Conservation (phyloP, 2,888 invertebrate species). For the Aricia artaxerxes region DNA sequence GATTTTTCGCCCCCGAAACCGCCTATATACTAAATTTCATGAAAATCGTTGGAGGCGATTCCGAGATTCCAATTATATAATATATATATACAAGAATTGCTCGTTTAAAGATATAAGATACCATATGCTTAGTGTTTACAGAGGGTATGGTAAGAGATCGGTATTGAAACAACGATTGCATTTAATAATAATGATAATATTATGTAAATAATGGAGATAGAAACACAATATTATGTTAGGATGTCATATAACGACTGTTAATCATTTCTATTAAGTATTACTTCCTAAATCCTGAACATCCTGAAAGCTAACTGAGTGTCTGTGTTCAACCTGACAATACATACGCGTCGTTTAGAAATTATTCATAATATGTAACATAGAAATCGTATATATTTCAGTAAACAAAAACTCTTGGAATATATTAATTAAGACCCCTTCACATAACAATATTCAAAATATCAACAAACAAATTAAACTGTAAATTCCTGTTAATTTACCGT, state of each 20-base stretch:
- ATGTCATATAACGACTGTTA: not conserved
- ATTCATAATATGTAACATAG: no score
- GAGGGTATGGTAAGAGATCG: not conserved
- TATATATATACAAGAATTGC: no score
- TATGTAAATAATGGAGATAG: not conserved
- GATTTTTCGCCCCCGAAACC: no score
- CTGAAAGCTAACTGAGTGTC: no score
- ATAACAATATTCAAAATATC: constrained; percentile 13
- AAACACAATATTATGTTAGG: not conserved
- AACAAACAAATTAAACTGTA: constrained; percentile 10
- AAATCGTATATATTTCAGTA: not conserved
- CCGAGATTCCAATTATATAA: no score
- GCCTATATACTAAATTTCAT: no score
- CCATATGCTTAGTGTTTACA: not conserved
- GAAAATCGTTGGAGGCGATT: no score
- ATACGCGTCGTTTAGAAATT: no score
- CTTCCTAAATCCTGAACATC: no score
- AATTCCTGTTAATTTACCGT: constrained; percentile 14
- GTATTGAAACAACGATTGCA: not conserved
- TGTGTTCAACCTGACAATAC: no score
- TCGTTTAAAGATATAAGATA: no score
- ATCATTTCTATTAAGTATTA: no score
- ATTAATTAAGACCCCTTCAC: not conserved
- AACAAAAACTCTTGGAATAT: not conserved
- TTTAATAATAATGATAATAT: not conserved